A percentile compares a stretch with the other conserved stretches of the same genome.
Evolutionary conservation across 2,113 vertebrate species (phyloP).

Genomic region (Labeo catla): DNA sequence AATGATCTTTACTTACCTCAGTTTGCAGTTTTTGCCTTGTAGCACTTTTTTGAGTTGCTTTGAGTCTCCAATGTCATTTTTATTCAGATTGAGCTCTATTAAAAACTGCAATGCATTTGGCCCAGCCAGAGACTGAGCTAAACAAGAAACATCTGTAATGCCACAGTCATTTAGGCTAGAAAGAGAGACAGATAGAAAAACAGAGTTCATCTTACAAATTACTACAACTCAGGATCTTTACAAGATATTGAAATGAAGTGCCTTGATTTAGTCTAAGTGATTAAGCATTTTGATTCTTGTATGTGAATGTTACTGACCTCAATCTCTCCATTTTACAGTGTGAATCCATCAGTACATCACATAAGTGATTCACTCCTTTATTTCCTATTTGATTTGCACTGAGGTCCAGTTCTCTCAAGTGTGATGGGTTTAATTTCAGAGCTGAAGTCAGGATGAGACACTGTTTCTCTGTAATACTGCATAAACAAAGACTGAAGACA

Average conservation of each 20-base stretch:
- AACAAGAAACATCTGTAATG: not conserved
- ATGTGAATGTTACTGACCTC: too few species aligned
- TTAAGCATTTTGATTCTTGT: too few species aligned
- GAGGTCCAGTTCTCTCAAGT: conserved; percentile 17
- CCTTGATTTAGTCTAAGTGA: too few species aligned
- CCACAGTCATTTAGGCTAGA: not conserved
- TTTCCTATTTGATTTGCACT: too few species aligned
- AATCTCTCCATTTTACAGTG: too few species aligned
- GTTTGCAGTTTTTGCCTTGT: not conserved
- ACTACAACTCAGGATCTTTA: too few species aligned
- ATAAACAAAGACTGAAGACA: too few species aligned
- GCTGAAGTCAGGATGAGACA: not conserved
- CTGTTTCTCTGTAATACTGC: too few species aligned
- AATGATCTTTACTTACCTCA: not conserved
- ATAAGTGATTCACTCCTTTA: too few species aligned
- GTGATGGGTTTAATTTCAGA: not conserved
- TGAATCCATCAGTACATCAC: too few species aligned
- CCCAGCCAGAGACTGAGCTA: not conserved
- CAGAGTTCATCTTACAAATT: not conserved
- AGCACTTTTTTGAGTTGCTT: not conserved
- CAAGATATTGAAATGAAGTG: too few species aligned
- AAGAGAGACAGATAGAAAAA: not conserved
- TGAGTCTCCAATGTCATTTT: not conserved
- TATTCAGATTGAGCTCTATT: not conserved
- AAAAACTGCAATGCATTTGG: not conserved